Evolutionary conservation across 2,797 vertebrate genomes (phyloP).

Genomic region (Vipera latastei): DNA sequence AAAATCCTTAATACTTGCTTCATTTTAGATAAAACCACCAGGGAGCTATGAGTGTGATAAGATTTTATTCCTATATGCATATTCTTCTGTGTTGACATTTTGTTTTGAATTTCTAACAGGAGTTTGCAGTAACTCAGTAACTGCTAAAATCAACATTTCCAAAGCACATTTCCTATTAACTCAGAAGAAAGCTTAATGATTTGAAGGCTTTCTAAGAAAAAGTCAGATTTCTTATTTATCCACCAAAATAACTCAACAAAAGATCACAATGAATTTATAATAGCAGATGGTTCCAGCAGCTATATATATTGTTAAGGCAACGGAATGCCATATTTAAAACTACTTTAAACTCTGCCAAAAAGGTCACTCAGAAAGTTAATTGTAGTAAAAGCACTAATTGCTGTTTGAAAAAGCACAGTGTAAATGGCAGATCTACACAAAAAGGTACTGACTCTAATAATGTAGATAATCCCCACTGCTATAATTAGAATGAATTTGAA

Average conservation of each 20-base stretch:
- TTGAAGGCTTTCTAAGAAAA: slow-evolving; percentile 37
- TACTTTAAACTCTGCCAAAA: slow-evolving; percentile 38
- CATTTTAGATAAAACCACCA: slow-evolving; percentile 30
- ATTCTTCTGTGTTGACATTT: slow-evolving; percentile 36
- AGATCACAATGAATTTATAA: slow-evolving; percentile 49
- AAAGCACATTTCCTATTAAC: slow-evolving; percentile 47
- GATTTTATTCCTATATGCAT: slow-evolving; percentile 21
- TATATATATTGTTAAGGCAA: slow-evolving; percentile 30
- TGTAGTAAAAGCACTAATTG: not conserved
- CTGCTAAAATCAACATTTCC: slow-evolving; percentile 47
- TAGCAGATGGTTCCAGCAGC: slow-evolving; percentile 24
- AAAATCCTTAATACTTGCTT: not conserved
- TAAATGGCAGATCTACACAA: not conserved
- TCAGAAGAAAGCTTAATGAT: slow-evolving; percentile 47
- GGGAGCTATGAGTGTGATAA: not conserved
- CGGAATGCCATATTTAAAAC: slow-evolving; percentile 38
- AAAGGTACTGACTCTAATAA: not conserved
- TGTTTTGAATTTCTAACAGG: slow-evolving; percentile 60
- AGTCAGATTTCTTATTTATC: slow-evolving; percentile 52
- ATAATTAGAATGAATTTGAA: not conserved
- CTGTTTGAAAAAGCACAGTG: not conserved
- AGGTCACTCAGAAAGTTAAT: slow-evolving; percentile 38
- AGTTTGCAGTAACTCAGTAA: slow-evolving; percentile 49
- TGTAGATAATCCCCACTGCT: not conserved
- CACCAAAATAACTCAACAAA: slow-evolving; percentile 48